phyloP scores from a whole-genome alignment of 1,140 invertebrate species.

The Achatina immaculata region DNA sequence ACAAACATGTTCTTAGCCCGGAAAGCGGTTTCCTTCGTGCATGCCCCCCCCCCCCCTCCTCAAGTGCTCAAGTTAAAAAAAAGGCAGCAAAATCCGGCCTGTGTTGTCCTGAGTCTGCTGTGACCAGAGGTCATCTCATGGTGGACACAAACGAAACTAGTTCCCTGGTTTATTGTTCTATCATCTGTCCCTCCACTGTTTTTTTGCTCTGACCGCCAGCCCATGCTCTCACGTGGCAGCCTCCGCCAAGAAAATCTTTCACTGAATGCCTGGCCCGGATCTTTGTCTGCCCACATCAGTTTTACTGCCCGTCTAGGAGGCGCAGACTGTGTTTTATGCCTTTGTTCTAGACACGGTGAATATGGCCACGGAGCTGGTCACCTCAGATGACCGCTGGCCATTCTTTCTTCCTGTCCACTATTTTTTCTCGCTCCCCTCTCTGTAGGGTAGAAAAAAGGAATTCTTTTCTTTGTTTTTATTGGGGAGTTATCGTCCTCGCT shows the following conservation, averaged over 20 bases:
- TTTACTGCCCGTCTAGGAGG: not conserved
- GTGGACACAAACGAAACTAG: conserved; percentile 1
- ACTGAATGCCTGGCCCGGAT: not conserved
- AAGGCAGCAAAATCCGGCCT: not conserved
- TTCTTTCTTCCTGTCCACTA: not conserved
- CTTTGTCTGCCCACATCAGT: not conserved
- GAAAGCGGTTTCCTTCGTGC: not conserved
- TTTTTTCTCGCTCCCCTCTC: too few species aligned
- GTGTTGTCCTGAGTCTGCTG: not conserved
- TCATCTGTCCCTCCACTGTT: not conserved
- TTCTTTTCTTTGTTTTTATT: not conserved
- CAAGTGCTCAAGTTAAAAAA: too few species aligned
- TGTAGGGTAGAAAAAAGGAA: not conserved
- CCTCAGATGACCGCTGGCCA: conserved; percentile 30
- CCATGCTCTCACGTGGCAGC: not conserved
- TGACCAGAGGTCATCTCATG: conserved; percentile 20
- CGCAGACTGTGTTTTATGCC: not conserved
- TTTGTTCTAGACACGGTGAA: not conserved
- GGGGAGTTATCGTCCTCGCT: not conserved
- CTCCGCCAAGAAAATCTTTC: not conserved
- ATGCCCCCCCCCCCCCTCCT: not conserved
- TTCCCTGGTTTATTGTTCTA: not conserved
- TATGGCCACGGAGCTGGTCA: conserved; percentile 11
- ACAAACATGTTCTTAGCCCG: not conserved
- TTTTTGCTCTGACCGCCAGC: not conserved